Evolutionary conservation across 2,113 vertebrate species (phyloP).

Genomic region (Hylia prasina): DNA sequence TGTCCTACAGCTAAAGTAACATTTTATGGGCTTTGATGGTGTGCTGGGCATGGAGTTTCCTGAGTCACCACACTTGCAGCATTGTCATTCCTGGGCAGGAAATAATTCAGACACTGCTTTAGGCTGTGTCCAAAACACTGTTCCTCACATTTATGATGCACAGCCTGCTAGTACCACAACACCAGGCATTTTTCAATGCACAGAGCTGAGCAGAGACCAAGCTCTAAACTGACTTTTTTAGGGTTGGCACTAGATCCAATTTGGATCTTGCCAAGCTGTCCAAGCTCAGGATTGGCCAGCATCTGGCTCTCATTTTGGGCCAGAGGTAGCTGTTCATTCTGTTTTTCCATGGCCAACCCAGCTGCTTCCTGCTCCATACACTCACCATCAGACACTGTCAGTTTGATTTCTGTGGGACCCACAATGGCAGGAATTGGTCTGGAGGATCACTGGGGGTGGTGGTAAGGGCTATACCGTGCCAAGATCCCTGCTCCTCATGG

Average conservation of each 20-base stretch:
- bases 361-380: neutral
- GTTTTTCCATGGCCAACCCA: neutral
- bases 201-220: neutral
- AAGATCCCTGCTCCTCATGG: neutral
- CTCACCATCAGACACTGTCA: neutral
- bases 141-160: neutral
- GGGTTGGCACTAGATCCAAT: neutral
- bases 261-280: neutral
- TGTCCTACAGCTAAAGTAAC: neutral
- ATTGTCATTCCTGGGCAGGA: neutral
- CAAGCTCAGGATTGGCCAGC: neutral
- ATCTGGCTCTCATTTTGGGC: neutral
- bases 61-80: neutral
- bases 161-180: neutral
- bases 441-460: neutral
- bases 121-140: neutral
- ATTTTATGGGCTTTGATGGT: neutral
- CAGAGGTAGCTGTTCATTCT: neutral
- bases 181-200: neutral
- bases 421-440: neutral
- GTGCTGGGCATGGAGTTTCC: neutral
- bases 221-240: neutral
- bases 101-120: neutral
- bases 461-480: neutral
- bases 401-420: neutral